These are phyloP conservation scores for Eupeodes corollae DNA, from an alignment of 1,140 invertebrate species.

Conservation along the genomic window DNA sequence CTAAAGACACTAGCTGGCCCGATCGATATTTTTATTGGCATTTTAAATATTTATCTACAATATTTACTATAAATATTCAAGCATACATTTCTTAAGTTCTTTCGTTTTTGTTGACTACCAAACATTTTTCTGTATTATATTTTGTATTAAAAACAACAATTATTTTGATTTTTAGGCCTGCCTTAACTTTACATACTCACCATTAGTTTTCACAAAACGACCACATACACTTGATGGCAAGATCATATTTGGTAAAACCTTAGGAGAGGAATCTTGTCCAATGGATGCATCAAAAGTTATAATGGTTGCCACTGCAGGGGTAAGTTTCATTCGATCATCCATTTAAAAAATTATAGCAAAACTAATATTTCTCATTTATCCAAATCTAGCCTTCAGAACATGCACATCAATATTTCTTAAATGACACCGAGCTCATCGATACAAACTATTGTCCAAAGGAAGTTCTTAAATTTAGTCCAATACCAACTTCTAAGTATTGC, in stretches of 20 bases:
- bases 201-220: conserved; percentile 33
- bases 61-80: too few relatives aligned
- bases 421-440: conserved; percentile 27
- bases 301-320: conserved; percentile 26
- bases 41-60: too few relatives aligned
- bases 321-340: conserved; percentile 14
- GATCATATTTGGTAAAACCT: conserved; percentile 25
- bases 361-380: neutral
- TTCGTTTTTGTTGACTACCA: too few relatives aligned
- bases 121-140: too few relatives aligned
- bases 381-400: conserved; percentile 26
- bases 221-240: conserved; percentile 30
- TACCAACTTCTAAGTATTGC: conserved; percentile 32
- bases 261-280: conserved; percentile 20
- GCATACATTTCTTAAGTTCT: too few relatives aligned
- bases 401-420: conserved; percentile 25
- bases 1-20: too few relatives aligned
- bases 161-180: conserved; percentile 17
- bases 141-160: too few relatives aligned
- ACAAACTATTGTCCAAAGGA: conserved; percentile 34
- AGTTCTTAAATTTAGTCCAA: conserved; percentile 33
- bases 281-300: conserved; percentile 20
- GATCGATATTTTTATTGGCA: too few relatives aligned
- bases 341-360: neutral
- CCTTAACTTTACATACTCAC: conserved; percentile 28